phyloP scores from a whole-genome alignment of 2,888 invertebrate genomes.

The Tinea pellionella region DNA sequence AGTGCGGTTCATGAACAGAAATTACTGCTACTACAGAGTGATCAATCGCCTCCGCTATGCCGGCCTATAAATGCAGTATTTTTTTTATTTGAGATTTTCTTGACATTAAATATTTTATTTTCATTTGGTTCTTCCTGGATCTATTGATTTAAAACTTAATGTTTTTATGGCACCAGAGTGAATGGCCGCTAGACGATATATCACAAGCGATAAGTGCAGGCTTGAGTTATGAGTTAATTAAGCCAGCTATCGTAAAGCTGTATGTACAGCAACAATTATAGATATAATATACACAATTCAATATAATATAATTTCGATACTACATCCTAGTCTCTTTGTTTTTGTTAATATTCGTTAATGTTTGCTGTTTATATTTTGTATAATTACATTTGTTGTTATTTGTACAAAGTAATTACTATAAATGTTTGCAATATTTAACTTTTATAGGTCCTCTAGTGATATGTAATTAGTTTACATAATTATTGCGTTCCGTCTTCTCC shows the following conservation, averaged over 20 bases:
- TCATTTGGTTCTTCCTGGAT: background rate
- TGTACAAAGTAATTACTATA: background rate
- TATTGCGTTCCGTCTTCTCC: too few species aligned
- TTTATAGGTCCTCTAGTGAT: background rate
- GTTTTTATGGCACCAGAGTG: background rate
- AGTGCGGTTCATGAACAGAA: too few species aligned
- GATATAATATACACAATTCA: background rate
- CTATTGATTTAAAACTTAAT: background rate
- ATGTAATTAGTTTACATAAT: background rate
- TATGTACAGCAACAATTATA: slow-evolving; percentile 1
- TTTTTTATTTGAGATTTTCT: too few species aligned
- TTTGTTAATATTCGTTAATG: background rate
- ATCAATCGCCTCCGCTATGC: too few species aligned
- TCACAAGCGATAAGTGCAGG: slow-evolving; percentile 28
- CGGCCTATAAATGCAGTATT: too few species aligned
- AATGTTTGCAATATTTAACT: background rate
- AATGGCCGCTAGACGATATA: slow-evolving; percentile 26
- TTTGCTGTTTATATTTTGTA: background rate
- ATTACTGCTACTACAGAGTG: too few species aligned
- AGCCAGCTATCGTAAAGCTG: slow-evolving; percentile 16
- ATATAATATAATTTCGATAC: background rate
- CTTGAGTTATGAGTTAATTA: slow-evolving; percentile 34
- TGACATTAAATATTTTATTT: too few species aligned
- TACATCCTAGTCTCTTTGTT: background rate
- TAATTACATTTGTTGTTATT: background rate